These are phyloP conservation scores for Tinamus major DNA, from an alignment of 2,797 vertebrate genomes.

Conservation along the genomic window DNA sequence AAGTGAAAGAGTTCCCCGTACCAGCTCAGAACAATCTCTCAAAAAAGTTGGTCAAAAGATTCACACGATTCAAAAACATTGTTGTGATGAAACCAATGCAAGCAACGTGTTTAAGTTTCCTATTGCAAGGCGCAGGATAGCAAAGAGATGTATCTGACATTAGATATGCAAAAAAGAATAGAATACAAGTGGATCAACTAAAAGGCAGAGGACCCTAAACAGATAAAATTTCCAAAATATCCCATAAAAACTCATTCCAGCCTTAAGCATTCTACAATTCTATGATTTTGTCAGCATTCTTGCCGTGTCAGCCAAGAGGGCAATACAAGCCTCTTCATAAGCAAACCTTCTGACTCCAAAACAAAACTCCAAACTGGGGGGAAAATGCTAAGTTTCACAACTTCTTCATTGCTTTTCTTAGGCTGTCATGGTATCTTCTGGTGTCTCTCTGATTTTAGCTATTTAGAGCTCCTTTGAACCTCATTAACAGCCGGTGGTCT, in stretches of 20 bases:
- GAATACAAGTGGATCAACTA: neutral
- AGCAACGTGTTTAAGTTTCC: neutral
- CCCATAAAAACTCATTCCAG: neutral
- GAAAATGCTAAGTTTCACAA: neutral
- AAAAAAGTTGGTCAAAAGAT: neutral
- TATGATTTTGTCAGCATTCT: too few species aligned
- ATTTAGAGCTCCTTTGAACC: neutral
- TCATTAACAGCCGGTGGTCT: neutral
- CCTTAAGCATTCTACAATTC: too few species aligned
- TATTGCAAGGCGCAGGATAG: neutral
- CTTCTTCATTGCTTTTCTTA: neutral
- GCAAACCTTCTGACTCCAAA: neutral
- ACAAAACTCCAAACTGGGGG: neutral
- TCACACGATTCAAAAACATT: neutral
- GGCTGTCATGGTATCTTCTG: neutral
- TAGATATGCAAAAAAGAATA: neutral
- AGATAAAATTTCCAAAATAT: neutral
- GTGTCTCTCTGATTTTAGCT: slow-evolving; percentile 1
- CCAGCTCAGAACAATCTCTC: neutral
- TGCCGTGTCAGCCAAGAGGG: neutral
- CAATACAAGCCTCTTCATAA: neutral
- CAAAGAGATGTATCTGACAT: neutral
- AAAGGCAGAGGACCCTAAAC: neutral
- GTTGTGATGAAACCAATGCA: neutral
- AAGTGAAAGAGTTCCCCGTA: neutral